Evolutionary conservation across 1,140 invertebrate species (phyloP).

Genomic region (Phenacoccus solenopsis): DNA sequence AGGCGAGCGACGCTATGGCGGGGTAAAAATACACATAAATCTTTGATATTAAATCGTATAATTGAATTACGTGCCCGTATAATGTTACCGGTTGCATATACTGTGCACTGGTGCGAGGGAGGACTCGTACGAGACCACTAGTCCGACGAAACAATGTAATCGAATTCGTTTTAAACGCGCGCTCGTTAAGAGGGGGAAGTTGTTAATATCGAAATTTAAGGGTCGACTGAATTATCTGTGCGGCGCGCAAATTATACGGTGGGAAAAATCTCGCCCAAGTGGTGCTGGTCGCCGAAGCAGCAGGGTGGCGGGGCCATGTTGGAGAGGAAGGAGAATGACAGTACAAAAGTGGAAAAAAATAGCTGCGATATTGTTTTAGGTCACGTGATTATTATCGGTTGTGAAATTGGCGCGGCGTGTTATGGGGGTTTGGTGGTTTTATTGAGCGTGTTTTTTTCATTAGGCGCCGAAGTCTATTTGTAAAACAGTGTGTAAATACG

Average conservation of each 20-base stretch:
- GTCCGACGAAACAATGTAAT: neutral
- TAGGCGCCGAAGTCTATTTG: no score
- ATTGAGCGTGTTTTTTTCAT: no score
- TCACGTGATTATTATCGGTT: neutral
- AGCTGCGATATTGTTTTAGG: neutral
- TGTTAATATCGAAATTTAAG: constrained; percentile 1
- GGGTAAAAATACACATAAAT: neutral
- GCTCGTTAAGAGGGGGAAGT: neutral
- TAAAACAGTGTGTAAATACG: no score
- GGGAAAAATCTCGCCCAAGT: neutral
- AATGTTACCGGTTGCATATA: neutral
- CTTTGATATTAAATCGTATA: neutral
- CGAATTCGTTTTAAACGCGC: neutral
- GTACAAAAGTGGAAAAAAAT: no score
- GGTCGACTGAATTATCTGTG: neutral
- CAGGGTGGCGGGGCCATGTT: no score
- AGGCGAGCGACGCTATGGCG: no score
- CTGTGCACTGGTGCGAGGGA: no score
- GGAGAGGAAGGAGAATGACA: no score
- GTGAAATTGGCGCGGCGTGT: neutral
- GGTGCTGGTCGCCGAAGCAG: neutral
- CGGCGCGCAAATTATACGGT: constrained; percentile 1
- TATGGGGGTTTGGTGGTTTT: neutral
- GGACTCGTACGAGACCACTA: neutral
- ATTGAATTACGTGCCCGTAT: neutral